Conservation (phyloP, 2,888 invertebrate species). For the Synergus laeviventris region DNA sequence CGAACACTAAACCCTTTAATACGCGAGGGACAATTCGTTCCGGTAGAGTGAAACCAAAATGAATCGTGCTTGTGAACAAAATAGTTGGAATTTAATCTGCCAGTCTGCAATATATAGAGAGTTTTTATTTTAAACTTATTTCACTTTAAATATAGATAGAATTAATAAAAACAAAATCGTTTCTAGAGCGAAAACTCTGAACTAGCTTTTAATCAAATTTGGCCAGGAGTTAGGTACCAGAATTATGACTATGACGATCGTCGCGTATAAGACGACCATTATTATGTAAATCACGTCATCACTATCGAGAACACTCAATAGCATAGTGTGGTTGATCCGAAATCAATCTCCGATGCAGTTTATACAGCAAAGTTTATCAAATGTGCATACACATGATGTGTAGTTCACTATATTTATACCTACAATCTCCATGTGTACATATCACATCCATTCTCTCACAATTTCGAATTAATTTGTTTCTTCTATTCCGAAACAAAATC, state of each 20-base stretch:
- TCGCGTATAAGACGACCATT: constrained; percentile 42
- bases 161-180: not conserved
- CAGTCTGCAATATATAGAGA: not conserved
- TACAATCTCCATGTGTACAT: not conserved
- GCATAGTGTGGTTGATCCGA: constrained; percentile 50
- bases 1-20: constrained; percentile 17
- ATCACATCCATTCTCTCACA: not conserved
- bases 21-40: constrained; percentile 33
- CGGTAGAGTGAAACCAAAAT: constrained; percentile 18
- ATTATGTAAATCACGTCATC: constrained; percentile 54
- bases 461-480: constrained; percentile 7
- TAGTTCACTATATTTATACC: not conserved
- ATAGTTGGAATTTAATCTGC: constrained; percentile 12
- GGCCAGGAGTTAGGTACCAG: not conserved
- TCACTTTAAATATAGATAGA: not conserved
- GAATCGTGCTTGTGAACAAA: constrained; percentile 4
- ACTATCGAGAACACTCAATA: constrained; percentile 49
- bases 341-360: constrained; percentile 49
- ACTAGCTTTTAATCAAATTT: constrained; percentile 8
- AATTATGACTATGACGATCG: constrained; percentile 14
- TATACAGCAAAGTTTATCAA: not conserved
- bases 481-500: not conserved
- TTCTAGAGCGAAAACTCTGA: not conserved
- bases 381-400: constrained; percentile 1
- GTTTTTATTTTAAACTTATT: not conserved